Conservation (phyloP, 2,113 vertebrate genomes). For the Mobula hypostoma region DNA sequence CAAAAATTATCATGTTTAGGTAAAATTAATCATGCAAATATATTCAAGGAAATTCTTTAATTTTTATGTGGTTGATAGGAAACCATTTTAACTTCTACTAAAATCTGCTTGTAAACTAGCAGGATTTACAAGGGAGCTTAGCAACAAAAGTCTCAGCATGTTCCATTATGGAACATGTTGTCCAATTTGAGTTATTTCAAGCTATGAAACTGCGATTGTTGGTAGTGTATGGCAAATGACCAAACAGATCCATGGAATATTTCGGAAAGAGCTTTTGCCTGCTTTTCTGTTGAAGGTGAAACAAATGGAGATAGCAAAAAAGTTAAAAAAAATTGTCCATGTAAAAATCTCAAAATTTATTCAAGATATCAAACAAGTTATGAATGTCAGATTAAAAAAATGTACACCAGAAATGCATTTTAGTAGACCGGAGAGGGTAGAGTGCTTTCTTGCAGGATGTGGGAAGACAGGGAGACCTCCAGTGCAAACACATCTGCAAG, state of each 20-base stretch:
- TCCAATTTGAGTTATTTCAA: constrained; percentile 29
- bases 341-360: constrained; percentile 14
- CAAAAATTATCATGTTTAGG: not conserved
- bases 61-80: not conserved
- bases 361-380: not conserved
- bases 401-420: constrained; percentile 7
- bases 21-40: not conserved
- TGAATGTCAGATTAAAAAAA: not conserved
- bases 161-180: constrained; percentile 33
- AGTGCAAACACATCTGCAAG: too few relatives aligned
- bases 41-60: not conserved
- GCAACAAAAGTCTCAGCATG: constrained; percentile 33
- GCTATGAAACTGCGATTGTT: constrained; percentile 29
- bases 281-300: constrained; percentile 10
- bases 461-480: too few relatives aligned
- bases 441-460: too few relatives aligned
- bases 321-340: not conserved
- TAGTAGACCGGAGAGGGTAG: not conserved
- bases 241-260: constrained; percentile 31
- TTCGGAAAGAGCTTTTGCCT: constrained; percentile 12
- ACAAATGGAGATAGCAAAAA: constrained; percentile 28
- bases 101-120: constrained; percentile 27
- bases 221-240: constrained; percentile 25
- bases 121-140: constrained; percentile 16
- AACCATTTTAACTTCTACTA: not conserved